Percentiles rank a stretch among this genome's conserved stretches.
Evolutionary conservation across 2,888 invertebrate genomes (phyloP).

Genomic region (Liopterus haemorrhoidalis): DNA sequence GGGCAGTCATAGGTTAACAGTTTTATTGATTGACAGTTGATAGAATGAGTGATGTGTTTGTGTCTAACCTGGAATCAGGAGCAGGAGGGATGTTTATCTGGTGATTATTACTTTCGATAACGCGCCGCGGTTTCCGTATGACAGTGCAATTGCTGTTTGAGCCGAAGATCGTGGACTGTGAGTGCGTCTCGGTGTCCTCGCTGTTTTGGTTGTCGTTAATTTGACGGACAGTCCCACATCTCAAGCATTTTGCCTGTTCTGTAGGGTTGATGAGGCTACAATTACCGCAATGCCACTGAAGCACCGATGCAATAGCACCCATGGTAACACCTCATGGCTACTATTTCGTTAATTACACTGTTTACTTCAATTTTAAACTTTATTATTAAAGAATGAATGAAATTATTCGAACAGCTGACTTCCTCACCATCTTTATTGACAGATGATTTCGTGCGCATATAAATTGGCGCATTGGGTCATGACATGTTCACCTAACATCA

Average conservation of each 20-base stretch:
- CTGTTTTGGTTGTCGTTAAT: constrained; percentile 50
- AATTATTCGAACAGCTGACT: constrained; percentile 24
- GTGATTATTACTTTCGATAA: constrained; percentile 12
- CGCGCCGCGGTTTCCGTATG: constrained; percentile 35
- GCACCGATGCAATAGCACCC: constrained; percentile 90
- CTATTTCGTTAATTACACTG: constrained; percentile 22
- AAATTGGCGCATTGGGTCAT: constrained; percentile 19
- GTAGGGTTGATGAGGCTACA: constrained; percentile 86
- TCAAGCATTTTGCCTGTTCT: constrained; percentile 75
- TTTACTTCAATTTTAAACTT: constrained; percentile 16
- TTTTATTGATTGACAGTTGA: too few species aligned
- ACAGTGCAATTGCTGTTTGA: constrained; percentile 42
- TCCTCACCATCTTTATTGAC: constrained; percentile 24
- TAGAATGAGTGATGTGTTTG: too few species aligned
- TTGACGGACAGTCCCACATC: constrained; percentile 68
- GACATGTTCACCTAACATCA: too few species aligned
- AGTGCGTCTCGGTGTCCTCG: constrained; percentile 30
- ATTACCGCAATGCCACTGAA: constrained; percentile 86
- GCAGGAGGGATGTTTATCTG: too few species aligned
- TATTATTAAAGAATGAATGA: too few species aligned
- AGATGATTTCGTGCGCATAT: constrained; percentile 19
- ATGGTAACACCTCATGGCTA: constrained; percentile 57
- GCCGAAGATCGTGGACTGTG: constrained; percentile 36
- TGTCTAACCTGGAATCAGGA: too few species aligned
- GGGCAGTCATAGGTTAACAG: too few species aligned